Conservation (phyloP, 2,113 vertebrate species). For the Labeo rohita region DNA sequence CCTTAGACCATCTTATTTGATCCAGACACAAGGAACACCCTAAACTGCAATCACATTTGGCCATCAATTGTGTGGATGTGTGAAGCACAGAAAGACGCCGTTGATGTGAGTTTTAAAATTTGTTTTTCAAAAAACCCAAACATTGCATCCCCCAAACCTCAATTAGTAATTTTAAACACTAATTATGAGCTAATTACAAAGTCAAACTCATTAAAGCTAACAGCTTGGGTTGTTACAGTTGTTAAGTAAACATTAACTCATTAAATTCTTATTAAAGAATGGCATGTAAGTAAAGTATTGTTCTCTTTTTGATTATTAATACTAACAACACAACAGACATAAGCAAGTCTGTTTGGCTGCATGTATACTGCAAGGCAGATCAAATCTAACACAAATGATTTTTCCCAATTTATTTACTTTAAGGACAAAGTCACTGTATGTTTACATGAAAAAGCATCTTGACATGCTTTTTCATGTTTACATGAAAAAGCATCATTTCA, state of each 20-base stretch:
- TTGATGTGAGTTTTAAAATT: neutral
- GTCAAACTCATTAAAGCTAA: neutral
- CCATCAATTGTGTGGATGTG: neutral
- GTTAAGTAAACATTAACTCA: no score
- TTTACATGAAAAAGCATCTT: neutral
- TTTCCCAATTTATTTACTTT: neutral
- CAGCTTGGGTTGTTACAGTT: neutral
- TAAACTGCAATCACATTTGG: neutral
- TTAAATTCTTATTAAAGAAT: no score
- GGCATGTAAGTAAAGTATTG: neutral
- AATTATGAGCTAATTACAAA: neutral
- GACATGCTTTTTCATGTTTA: neutral
- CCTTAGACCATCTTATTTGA: neutral
- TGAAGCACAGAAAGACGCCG: neutral
- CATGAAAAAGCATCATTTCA: neutral
- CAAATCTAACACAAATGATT: neutral
- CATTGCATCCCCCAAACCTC: neutral
- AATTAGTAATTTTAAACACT: neutral
- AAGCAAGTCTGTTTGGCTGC: neutral
- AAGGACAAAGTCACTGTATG: neutral
- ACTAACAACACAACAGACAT: neutral
- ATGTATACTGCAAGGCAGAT: neutral
- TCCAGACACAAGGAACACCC: conserved; percentile 3
- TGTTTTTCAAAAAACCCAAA: neutral
- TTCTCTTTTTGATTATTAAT: neutral